Conservation (phyloP, 2,797 vertebrate species). For the Lagodon rhomboides region DNA sequence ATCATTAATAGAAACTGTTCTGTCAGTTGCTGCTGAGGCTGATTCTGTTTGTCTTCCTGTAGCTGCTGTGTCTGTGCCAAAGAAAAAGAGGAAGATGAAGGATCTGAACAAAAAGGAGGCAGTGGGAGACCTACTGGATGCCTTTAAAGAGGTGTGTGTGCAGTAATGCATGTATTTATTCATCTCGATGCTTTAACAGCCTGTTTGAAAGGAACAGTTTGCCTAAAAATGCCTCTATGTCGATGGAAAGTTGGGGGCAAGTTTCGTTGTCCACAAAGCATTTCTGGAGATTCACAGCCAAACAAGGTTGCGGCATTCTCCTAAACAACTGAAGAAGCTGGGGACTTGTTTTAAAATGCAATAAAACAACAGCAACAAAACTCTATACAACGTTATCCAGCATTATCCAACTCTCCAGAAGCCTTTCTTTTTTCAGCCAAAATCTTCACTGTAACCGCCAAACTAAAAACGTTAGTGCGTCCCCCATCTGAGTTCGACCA, state of each 20-base stretch:
- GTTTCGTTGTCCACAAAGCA: no score
- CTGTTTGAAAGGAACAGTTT: background rate
- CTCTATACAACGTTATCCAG: no score
- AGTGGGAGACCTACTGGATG: conserved; percentile 95
- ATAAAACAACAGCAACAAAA: no score
- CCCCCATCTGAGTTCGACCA: no score
- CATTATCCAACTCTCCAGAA: no score
- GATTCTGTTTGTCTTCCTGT: conserved; percentile 31
- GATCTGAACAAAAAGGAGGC: conserved; percentile 96
- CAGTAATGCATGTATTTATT: background rate
- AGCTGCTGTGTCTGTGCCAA: conserved; percentile 94
- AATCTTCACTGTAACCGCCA: no score
- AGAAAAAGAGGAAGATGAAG: conserved; percentile 97
- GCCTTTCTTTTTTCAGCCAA: no score
- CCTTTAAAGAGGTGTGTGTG: conserved; percentile 92
- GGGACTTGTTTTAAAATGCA: no score
- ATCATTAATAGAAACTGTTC: background rate
- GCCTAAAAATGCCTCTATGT: background rate
- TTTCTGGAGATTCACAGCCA: no score
- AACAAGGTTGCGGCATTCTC: no score
- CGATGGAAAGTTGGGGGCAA: background rate
- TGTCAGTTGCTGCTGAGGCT: background rate
- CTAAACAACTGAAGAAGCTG: no score
- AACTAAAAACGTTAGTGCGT: no score
- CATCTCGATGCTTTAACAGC: background rate